Percentiles rank a stretch among this genome's conserved stretches.
phyloP scores from a whole-genome alignment of 2,888 invertebrate species.

The Oscheius sp. region DNA sequence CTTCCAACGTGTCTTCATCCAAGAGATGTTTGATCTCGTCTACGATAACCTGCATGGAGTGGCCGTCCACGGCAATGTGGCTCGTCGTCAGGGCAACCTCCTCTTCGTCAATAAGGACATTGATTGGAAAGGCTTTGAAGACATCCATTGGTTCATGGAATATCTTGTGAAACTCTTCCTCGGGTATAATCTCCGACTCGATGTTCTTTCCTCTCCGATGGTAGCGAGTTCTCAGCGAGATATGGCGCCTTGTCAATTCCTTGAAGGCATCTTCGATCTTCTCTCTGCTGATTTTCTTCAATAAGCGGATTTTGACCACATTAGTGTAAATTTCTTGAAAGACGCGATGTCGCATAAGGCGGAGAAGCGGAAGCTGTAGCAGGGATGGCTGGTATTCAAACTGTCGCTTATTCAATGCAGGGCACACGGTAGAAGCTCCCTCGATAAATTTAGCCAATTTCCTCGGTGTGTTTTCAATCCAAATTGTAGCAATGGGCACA shows the following conservation, averaged over 20 bases:
- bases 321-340: slow-evolving; percentile 24
- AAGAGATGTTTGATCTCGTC: slow-evolving; percentile 8
- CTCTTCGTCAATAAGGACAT: background rate
- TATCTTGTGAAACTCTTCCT: background rate
- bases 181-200: background rate
- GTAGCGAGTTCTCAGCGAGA: slow-evolving; percentile 9
- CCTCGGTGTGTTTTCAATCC: slow-evolving; percentile 48
- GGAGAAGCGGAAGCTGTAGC: slow-evolving; percentile 16
- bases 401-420: background rate
- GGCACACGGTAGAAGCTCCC: background rate
- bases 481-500: slow-evolving; percentile 45
- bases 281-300: background rate
- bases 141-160: slow-evolving; percentile 5
- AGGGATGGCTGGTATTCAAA: background rate
- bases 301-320: background rate
- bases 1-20: background rate
- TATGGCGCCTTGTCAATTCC: background rate
- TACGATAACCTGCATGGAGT: slow-evolving; percentile 22
- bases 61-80: slow-evolving; percentile 25
- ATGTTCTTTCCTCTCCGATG: background rate
- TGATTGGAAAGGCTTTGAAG: slow-evolving; percentile 4
- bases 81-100: slow-evolving; percentile 2
- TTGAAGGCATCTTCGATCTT: slow-evolving; percentile 10
- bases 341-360: background rate
- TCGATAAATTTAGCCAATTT: slow-evolving; percentile 21